A percentile compares a stretch with the other conserved stretches of the same genome.
phyloP scores from a whole-genome alignment of 2,888 invertebrate genomes.

The Gibbula magus region DNA sequence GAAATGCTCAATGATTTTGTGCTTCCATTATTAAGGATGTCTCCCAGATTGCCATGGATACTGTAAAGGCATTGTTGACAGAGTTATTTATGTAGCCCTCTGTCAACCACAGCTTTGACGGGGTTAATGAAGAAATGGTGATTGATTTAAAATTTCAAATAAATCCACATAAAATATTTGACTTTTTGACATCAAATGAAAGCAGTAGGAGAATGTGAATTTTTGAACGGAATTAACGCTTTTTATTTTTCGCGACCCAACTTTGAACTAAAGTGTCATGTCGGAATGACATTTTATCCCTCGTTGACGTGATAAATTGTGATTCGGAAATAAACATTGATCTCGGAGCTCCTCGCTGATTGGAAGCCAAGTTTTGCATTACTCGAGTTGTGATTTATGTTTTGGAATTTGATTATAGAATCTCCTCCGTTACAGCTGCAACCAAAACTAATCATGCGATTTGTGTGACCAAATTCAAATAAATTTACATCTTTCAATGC shows the following conservation, averaged over 20 bases:
- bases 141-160: background rate
- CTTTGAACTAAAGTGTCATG: background rate
- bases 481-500: no score
- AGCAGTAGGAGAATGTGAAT: background rate
- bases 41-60: background rate
- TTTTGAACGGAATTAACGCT: background rate
- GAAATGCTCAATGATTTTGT: slow-evolving; percentile 4
- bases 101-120: background rate
- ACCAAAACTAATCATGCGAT: no score
- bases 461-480: no score
- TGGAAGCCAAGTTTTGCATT: no score
- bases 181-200: background rate
- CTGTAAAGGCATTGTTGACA: background rate
- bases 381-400: no score
- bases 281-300: no score
- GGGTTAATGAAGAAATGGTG: background rate
- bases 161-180: slow-evolving; percentile 3
- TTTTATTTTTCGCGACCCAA: background rate
- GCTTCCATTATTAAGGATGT: background rate
- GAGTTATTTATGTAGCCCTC: background rate
- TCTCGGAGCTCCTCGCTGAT: no score
- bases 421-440: no score
- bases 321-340: no score
- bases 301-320: no score
- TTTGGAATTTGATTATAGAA: no score